Evolutionary conservation across 2,113 vertebrate species (phyloP), one percentile per base, ranked within the genome.

Genomic region (Phrynosoma blainvillii): DNA sequence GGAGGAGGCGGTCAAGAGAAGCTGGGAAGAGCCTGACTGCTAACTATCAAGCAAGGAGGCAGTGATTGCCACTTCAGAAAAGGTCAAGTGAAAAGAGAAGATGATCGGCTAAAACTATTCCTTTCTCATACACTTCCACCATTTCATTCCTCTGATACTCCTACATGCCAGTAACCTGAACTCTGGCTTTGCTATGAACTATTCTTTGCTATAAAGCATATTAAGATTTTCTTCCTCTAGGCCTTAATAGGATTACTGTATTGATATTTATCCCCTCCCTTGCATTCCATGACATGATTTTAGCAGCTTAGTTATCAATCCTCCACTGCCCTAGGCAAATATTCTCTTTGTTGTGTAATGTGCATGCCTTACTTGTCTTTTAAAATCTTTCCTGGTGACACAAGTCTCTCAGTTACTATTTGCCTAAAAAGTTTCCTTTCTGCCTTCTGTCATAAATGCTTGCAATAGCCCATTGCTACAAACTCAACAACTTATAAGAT

Each of bases 211-310:
- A 36, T 0, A 1, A 40, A 78, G 90, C 84, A 85, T 1, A 0
- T 30, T 25, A 65, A 32, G 70, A 62, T 82, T n/a, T 90, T 20
- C 76, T 88, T 21, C 40, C 82, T 40, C 68, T 0, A 0, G 87
- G 52, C 92, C 90, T 93, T 75, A 92, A 84, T 0, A 5, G 90
- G 94, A 94, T 95, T 94, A 36, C 36, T 36, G 36, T 36, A 92
- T 79, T 1, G 88, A 81, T 78, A 87, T 32, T 93, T 89, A 93
- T 90, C 40, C 89, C 13, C 13, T 25, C 56, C 32, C 47, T 54
- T 11, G 84, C 89, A 93, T 93, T 91, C 93, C 92, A 92, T 88
- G 86, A 89, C 65, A 1, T 42, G 59, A 14, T 90, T 90, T 76
- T 10, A 82, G 89, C 88, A 90, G 10, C 1, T 16, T 77, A 4